phyloP scores from a whole-genome alignment of 2,888 invertebrate species.

The Melanostoma scalare region DNA sequence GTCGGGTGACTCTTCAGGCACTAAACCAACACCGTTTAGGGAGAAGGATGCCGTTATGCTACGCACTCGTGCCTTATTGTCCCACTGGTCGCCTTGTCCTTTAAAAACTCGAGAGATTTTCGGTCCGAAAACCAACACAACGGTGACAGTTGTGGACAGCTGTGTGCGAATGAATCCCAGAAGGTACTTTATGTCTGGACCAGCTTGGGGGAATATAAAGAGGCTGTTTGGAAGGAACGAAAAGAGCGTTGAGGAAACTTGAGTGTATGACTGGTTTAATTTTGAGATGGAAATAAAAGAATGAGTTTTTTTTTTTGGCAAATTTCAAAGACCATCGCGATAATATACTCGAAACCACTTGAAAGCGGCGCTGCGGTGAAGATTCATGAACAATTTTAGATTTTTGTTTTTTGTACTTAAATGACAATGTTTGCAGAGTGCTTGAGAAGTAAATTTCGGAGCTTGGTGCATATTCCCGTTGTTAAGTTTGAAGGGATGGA shows the following conservation, averaged over 20 bases:
- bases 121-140: slow-evolving; percentile 81
- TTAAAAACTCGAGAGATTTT: slow-evolving; percentile 91
- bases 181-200: slow-evolving; percentile 95
- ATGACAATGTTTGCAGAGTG: too few relatives aligned
- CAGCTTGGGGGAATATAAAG: slow-evolving; percentile 92
- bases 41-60: slow-evolving; percentile 94
- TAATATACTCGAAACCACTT: too few relatives aligned
- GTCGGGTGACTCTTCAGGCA: slow-evolving; percentile 92
- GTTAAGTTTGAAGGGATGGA: too few relatives aligned
- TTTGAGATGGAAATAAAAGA: slow-evolving; percentile 6
- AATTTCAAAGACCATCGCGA: too few relatives aligned
- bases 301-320: too few relatives aligned
- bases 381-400: too few relatives aligned
- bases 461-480: too few relatives aligned
- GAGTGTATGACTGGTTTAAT: background rate
- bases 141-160: slow-evolving; percentile 91
- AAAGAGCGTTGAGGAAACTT: slow-evolving; percentile 15
- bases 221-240: slow-evolving; percentile 84
- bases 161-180: slow-evolving; percentile 96
- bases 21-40: slow-evolving; percentile 92
- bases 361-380: too few relatives aligned
- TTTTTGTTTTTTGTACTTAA: too few relatives aligned
- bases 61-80: slow-evolving; percentile 90
- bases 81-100: slow-evolving; percentile 95
- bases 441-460: too few relatives aligned